These are phyloP conservation scores for Pangasius larnaudii DNA, from an alignment of 2,797 vertebrate genomes.

Conservation along the genomic window DNA sequence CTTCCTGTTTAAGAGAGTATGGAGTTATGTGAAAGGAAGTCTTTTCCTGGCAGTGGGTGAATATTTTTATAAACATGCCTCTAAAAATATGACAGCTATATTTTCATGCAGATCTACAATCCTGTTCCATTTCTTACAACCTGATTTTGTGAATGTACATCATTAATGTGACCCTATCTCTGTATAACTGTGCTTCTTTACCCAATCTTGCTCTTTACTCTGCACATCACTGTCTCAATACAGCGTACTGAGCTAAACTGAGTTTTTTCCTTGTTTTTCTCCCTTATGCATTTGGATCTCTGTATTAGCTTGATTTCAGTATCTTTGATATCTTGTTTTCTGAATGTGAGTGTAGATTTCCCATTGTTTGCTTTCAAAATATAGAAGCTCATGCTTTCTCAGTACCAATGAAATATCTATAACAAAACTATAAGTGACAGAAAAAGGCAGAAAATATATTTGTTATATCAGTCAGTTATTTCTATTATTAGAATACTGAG, in stretches of 20 bases:
- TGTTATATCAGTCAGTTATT: not conserved
- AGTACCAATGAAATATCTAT: not conserved
- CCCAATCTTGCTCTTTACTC: not conserved
- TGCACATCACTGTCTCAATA: not conserved
- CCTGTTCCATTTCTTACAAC: not conserved
- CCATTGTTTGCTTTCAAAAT: not conserved
- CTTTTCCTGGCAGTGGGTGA: conserved; percentile 25
- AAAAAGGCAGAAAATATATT: not conserved
- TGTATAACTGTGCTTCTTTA: not conserved
- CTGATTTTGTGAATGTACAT: not conserved
- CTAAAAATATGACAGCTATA: not conserved
- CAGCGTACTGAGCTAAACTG: not conserved
- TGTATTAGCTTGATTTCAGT: not conserved
- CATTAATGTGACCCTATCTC: not conserved
- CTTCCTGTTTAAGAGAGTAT: conserved; percentile 26
- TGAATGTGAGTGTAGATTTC: not conserved
- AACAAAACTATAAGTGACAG: not conserved
- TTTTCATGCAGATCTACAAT: not conserved
- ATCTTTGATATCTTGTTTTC: not conserved
- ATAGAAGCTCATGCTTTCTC: not conserved
- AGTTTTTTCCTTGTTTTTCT: not conserved
- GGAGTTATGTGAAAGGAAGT: conserved; percentile 5
- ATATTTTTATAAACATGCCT: not conserved
- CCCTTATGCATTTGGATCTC: not conserved
- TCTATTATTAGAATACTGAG: not conserved